These are phyloP conservation scores for Cyclophora albipunctata DNA, from an alignment of 2,888 invertebrate species.

Conservation along the genomic window DNA sequence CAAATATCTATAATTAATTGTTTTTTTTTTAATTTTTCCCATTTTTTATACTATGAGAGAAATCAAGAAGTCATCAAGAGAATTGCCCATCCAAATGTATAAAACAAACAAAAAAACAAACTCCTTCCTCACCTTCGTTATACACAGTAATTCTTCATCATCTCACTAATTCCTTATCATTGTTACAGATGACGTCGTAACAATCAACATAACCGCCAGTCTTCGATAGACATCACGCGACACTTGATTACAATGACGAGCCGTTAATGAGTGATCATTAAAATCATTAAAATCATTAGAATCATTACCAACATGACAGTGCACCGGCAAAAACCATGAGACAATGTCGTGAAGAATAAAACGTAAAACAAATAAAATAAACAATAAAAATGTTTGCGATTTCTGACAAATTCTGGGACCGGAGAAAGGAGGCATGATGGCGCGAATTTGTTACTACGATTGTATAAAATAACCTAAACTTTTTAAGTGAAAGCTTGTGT, in stretches of 20 bases:
- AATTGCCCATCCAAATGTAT: no score
- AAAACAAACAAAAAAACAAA: no score
- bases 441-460: slow-evolving; percentile 38
- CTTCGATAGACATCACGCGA: slow-evolving; percentile 25
- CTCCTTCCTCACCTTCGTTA: no score
- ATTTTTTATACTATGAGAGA: no score
- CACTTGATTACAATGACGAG: slow-evolving; percentile 30
- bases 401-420: slow-evolving; percentile 60
- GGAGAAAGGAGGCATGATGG: slow-evolving; percentile 64
- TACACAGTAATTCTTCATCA: no score
- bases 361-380: slow-evolving; percentile 14
- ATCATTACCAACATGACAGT: slow-evolving; percentile 7
- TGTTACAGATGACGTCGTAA: slow-evolving; percentile 50
- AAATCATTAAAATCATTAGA: slow-evolving; percentile 24
- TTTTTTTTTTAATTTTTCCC: no score
- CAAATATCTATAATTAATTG: no score
- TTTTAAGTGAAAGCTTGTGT: slow-evolving; percentile 39
- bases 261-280: slow-evolving; percentile 23
- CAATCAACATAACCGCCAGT: slow-evolving; percentile 38
- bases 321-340: slow-evolving; percentile 25
- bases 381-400: slow-evolving; percentile 50
- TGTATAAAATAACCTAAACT: slow-evolving; percentile 46
- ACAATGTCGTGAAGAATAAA: slow-evolving; percentile 28
- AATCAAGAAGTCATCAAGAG: no score
- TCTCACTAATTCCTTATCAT: slow-evolving; percentile 17